Conservation (phyloP, 2,888 invertebrate species). For the Dioctria rufipes region DNA sequence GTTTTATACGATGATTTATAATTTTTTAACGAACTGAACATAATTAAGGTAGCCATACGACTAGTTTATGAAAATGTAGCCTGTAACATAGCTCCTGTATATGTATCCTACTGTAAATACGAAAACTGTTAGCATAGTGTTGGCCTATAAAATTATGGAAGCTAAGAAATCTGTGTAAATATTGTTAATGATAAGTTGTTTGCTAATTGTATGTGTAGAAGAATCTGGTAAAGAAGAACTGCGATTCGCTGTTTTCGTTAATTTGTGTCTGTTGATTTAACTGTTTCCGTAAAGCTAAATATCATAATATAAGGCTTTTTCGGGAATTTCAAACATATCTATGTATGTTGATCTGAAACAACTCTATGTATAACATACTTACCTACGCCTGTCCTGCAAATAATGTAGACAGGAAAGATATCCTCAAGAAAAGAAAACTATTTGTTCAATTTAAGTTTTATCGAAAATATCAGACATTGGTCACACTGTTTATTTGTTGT, state of each 20-base stretch:
- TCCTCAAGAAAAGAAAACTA: conserved; percentile 19
- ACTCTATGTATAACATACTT: background rate
- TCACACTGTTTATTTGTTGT: background rate
- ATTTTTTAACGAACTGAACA: conserved; percentile 44
- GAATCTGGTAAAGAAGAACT: conserved; percentile 27
- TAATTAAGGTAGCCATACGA: conserved; percentile 9
- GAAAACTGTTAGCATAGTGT: conserved; percentile 36
- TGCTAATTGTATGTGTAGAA: conserved; percentile 50
- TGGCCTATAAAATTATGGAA: conserved; percentile 41
- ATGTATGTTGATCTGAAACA: no score
- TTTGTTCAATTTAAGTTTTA: conserved; percentile 13
- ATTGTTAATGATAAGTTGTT: conserved; percentile 47
- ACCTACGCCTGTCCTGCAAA: no score
- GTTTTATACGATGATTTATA: conserved; percentile 58
- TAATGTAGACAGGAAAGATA: background rate
- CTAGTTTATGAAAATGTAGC: conserved; percentile 24
- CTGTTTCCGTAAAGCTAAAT: conserved; percentile 1
- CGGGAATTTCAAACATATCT: background rate
- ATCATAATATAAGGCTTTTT: background rate
- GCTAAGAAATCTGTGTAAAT: conserved; percentile 46
- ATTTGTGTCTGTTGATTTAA: conserved; percentile 27
- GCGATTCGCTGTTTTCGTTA: conserved; percentile 27
- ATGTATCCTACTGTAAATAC: conserved; percentile 36
- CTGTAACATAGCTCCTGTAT: conserved; percentile 47
- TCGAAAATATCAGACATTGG: no score